These are phyloP conservation scores for Anoplopoma fimbria DNA, from an alignment of 2,113 vertebrate genomes.

Conservation along the genomic window DNA sequence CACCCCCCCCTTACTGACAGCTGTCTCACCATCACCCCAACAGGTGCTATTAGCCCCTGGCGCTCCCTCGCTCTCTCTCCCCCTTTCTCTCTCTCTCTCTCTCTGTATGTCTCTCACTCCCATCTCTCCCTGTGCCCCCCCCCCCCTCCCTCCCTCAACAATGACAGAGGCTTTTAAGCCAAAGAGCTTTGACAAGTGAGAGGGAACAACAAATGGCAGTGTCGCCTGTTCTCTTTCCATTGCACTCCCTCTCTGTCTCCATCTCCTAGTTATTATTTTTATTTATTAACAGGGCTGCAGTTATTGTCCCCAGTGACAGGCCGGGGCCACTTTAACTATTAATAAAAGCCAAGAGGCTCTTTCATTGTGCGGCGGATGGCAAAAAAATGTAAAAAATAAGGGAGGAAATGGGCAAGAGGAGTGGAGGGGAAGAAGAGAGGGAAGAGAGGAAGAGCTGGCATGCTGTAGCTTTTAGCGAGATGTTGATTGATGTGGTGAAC, in stretches of 20 bases:
- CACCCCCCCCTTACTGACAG: slow-evolving; percentile 78
- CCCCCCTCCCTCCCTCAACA: slow-evolving; percentile 82
- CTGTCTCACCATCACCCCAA: slow-evolving; percentile 90
- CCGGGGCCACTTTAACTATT: slow-evolving; percentile 91
- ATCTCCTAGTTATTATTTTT: slow-evolving; percentile 90
- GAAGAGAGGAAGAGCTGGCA: slow-evolving; percentile 9
- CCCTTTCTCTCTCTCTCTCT: slow-evolving; percentile 49
- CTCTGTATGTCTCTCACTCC: slow-evolving; percentile 56
- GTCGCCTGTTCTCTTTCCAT: slow-evolving; percentile 84
- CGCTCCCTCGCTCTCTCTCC: slow-evolving; percentile 43
- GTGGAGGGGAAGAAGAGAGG: slow-evolving; percentile 18
- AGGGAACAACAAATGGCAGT: slow-evolving; percentile 91
- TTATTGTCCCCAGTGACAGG: slow-evolving; percentile 89
- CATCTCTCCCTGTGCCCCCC: slow-evolving; percentile 56
- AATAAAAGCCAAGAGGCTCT: slow-evolving; percentile 86
- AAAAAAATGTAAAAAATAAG: slow-evolving; percentile 24
- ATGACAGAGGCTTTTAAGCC: slow-evolving; percentile 92
- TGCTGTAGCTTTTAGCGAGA: slow-evolving; percentile 52
- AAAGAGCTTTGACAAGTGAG: slow-evolving; percentile 92
- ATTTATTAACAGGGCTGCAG: slow-evolving; percentile 91
- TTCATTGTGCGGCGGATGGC: slow-evolving; percentile 75
- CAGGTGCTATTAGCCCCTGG: slow-evolving; percentile 89
- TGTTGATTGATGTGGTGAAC: slow-evolving; percentile 57
- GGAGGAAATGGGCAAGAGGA: slow-evolving; percentile 64
- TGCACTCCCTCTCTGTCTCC: slow-evolving; percentile 84